Conservation (phyloP, 2,888 invertebrate genomes). For the Ametastegia equiseti region DNA sequence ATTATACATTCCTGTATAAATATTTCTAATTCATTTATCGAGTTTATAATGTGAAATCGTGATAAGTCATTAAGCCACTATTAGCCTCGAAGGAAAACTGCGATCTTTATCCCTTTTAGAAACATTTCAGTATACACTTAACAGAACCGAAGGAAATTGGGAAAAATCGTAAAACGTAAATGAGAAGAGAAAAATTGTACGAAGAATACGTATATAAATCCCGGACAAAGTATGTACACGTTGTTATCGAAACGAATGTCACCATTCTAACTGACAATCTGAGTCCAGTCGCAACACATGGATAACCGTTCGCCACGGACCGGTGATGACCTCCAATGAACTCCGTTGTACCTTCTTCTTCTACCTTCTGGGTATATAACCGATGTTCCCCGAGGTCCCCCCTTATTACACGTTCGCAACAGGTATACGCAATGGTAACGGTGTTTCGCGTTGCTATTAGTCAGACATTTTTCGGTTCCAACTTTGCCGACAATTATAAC, state of each 20-base stretch:
- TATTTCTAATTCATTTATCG: too few species aligned
- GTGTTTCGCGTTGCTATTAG: constrained; percentile 22
- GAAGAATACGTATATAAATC: not conserved
- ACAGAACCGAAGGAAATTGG: too few species aligned
- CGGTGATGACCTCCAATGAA: constrained; percentile 44
- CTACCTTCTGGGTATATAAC: constrained; percentile 15
- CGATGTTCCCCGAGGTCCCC: constrained; percentile 13
- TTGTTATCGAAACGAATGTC: constrained; percentile 12
- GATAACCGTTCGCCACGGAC: constrained; percentile 30
- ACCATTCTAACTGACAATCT: not conserved
- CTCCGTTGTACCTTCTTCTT: constrained; percentile 24
- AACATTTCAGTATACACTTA: too few species aligned
- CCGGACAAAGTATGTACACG: not conserved
- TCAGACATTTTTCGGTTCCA: not conserved
- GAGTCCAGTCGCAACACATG: not conserved
- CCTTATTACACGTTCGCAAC: not conserved
- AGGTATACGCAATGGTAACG: constrained; percentile 30
- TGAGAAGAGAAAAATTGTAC: not conserved
- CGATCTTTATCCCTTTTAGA: not conserved
- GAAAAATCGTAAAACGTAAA: not conserved
- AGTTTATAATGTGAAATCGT: not conserved
- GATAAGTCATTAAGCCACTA: not conserved
- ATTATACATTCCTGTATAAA: not conserved
- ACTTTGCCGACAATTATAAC: not conserved
- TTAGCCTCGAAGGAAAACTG: not conserved